These are phyloP conservation scores for Xestobium rufovillosum DNA, from an alignment of 2,888 invertebrate species.

Conservation along the genomic window DNA sequence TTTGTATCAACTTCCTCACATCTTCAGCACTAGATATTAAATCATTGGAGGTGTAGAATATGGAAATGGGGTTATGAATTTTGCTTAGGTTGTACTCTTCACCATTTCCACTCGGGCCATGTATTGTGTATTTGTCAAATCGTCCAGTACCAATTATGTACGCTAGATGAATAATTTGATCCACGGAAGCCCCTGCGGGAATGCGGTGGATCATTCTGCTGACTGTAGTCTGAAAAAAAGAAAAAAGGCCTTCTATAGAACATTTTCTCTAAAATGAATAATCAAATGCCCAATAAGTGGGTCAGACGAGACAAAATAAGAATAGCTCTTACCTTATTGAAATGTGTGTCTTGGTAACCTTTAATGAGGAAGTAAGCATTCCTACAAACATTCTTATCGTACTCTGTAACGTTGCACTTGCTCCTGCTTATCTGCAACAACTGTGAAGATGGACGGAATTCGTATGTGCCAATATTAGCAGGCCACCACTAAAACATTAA, in stretches of 20 bases:
- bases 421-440: slow-evolving; percentile 46
- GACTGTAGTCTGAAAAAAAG: slow-evolving; percentile 21
- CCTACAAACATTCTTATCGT: slow-evolving; percentile 47
- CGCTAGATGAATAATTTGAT: slow-evolving; percentile 48
- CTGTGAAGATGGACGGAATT: slow-evolving; percentile 54
- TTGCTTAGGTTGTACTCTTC: slow-evolving; percentile 45
- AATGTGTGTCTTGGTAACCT: slow-evolving; percentile 53
- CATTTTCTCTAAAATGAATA: no score
- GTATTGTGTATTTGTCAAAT: slow-evolving; percentile 42
- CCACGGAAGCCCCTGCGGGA: slow-evolving; percentile 46
- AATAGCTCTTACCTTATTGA: slow-evolving; percentile 44
- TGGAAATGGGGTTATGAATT: slow-evolving; percentile 45
- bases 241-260: slow-evolving; percentile 3
- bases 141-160: slow-evolving; percentile 44
- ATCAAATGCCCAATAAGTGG: no score
- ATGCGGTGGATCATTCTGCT: slow-evolving; percentile 4
- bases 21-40: slow-evolving; percentile 45
- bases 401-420: slow-evolving; percentile 18
- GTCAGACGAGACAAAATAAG: no score
- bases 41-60: slow-evolving; percentile 50
- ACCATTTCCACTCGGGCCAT: slow-evolving; percentile 35
- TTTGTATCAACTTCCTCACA: slow-evolving; percentile 41
- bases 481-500: slow-evolving; percentile 40
- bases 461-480: slow-evolving; percentile 47
- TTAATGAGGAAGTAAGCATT: slow-evolving; percentile 59